phyloP scores from a whole-genome alignment of 2,113 vertebrate species.

The Ifrita kowaldi region DNA sequence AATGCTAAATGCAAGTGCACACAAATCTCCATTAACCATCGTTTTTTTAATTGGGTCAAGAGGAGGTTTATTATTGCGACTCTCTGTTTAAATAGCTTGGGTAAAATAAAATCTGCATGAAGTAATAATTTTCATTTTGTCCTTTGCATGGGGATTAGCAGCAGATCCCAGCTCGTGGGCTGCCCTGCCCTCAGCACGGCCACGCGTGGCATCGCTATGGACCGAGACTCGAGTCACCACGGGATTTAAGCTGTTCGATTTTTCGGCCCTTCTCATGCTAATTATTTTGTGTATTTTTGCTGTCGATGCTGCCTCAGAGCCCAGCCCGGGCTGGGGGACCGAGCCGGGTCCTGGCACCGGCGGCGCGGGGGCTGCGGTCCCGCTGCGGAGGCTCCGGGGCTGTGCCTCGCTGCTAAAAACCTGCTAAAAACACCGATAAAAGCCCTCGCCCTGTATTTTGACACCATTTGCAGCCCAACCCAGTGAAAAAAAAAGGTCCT shows the following conservation, averaged over 20 bases:
- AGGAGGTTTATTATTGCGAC: slow-evolving; percentile 8
- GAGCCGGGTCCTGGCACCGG: neutral
- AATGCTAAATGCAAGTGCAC: neutral
- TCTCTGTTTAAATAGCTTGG: neutral
- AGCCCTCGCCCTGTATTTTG: neutral
- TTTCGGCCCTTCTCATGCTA: neutral
- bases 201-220: accelerated
- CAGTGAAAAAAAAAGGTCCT: neutral
- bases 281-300: neutral
- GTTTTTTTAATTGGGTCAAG: slow-evolving; percentile 13
- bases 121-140: neutral
- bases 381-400: neutral
- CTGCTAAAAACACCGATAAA: neutral
- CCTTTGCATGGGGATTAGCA: neutral
- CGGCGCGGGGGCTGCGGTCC: neutral
- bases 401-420: neutral
- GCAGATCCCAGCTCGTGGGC: neutral
- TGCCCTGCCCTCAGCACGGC: neutral
- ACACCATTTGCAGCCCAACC: neutral
- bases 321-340: neutral
- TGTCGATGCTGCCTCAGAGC: neutral
- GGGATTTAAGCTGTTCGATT: neutral
- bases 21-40: slow-evolving; percentile 6
- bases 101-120: neutral
- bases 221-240: accelerated